Evolutionary conservation across 2,888 invertebrate species (phyloP), one percentile per base, ranked within the genome.

Genomic region (Lepas anatifera): DNA sequence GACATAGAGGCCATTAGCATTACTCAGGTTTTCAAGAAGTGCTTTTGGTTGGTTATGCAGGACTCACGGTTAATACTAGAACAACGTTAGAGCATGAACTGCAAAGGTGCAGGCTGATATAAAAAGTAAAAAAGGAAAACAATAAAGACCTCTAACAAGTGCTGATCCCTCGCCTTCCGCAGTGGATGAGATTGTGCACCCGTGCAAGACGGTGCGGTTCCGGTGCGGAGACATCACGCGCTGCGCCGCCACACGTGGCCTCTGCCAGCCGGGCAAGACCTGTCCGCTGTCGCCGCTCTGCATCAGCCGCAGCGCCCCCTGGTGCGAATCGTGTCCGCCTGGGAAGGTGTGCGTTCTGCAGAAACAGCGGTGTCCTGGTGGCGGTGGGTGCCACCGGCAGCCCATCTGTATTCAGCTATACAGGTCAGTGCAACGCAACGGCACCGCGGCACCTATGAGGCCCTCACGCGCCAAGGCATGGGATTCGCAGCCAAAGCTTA

Each of bases 181-280:
- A 64, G 64, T 64, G 37, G 4, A 37, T 10, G 64, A 64, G 39
- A 39, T 64, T 25, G 64, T 64, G 25, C 64, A 64, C 25, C 64
- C 64, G 64, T 64, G 64, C n/a, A 64, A 39, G 39, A 64, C 64
- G 64, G 64, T 64, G 37, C 64, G 64, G n/a, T 64, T 64, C 39
- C 64, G 64, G 3, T 64, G 64, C 39, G 64, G 64, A 6, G 64
- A 64, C 39, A 25, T 22, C 3, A 64, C 64, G 8, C 64, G 64
- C 10, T 64, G 64, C 25, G 64, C 64, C 3, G 64, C 63, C 63
- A 63, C 63, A 10, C 18, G 63, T 2, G 63, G 63, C 3, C 63
- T 63, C 63, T 63, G 63, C 25, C 39, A 64, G 64, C 64, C 64
- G 39, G 64, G 64, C 64, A 64, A 64, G 64, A 64, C 64, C 25